Evolutionary conservation across 2,888 invertebrate genomes (phyloP).

Genomic region (Chrysotoxum bicinctum): DNA sequence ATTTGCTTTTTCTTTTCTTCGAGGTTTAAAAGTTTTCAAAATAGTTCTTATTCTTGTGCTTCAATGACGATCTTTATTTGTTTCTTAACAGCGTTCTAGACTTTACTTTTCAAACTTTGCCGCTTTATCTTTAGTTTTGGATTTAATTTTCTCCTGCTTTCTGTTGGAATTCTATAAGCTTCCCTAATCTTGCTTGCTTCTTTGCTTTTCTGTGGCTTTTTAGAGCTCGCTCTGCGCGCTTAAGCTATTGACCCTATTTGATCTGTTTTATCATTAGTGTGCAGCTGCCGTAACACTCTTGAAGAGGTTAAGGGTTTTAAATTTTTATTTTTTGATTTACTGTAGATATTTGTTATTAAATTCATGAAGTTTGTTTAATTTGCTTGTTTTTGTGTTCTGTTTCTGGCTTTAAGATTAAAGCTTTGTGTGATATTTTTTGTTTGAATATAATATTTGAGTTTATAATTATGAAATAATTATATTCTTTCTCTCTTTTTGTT

Average conservation of each 20-base stretch:
- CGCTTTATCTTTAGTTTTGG: background rate
- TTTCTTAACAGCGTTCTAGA: background rate
- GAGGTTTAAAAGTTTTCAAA: slow-evolving; percentile 18
- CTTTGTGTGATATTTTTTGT: slow-evolving; percentile 57
- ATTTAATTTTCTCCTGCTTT: slow-evolving; percentile 20
- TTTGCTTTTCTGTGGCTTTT: slow-evolving; percentile 57
- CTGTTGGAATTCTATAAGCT: slow-evolving; percentile 44
- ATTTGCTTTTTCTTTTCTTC: slow-evolving; percentile 27
- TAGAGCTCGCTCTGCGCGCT: slow-evolving; percentile 65
- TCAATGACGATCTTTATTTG: slow-evolving; percentile 2
- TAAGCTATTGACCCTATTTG: slow-evolving; percentile 67
- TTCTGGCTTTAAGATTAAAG: slow-evolving; percentile 59
- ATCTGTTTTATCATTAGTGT: slow-evolving; percentile 67
- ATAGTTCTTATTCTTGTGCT: slow-evolving; percentile 37
- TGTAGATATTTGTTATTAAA: slow-evolving; percentile 77
- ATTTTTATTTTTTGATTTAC: slow-evolving; percentile 77
- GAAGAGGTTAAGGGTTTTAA: slow-evolving; percentile 75
- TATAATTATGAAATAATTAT: slow-evolving; percentile 29
- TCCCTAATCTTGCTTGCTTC: slow-evolving; percentile 47
- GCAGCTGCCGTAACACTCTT: slow-evolving; percentile 74
- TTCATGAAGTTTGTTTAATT: slow-evolving; percentile 80
- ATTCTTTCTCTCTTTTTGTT: slow-evolving; percentile 22
- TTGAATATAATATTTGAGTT: slow-evolving; percentile 47
- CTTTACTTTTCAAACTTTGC: background rate
- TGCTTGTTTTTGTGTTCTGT: slow-evolving; percentile 56